Evolutionary conservation across 2,797 vertebrate species (phyloP), one percentile per base, ranked within the genome.

Genomic region (Pipistrellus pygmaeus): DNA sequence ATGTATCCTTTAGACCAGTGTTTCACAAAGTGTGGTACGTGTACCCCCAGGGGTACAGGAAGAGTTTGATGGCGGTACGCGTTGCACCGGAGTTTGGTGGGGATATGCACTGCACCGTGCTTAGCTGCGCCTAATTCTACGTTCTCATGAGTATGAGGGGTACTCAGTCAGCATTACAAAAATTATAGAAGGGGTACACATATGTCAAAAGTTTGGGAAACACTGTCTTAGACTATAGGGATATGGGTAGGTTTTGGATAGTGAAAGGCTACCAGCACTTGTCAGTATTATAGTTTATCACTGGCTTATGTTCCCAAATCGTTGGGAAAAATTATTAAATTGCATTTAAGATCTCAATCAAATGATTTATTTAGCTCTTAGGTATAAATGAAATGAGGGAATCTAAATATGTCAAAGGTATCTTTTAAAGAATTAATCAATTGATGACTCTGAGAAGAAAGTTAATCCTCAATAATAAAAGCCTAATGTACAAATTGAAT

Each of bases 331-430:
- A 76, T 69, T 94, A 30, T 41, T 81, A 86, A 95, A 48, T 72
- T 91, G 20, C 11, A 30, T n/a, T 73, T 64, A 88, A 69, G 30
- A 12, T 68, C 57, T 80, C 48, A 57, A 27, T 89, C 38, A 87
- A 93, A 66, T 82, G 51, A 7, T n/a, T 46, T 88, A 69, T 85
- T 92, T 84, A 90, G 71, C 38, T 68, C 71, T 68, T 68, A 53
- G 14, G 21, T 83, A 8, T 46, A 41, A 83, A 23, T 80, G 32
- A 94, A 93, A 85, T 84, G 46, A 53, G n/a, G 12, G 53, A 77
- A 1, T 53, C 23, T 91, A 66, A 72, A 32, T 81, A 69, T 78
- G 10, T 27, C 23, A 51, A 82, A 69, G 35, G 2, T 84, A 57
- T 90, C 32, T 80, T 94, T 86, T 71, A 51, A 57, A 69, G 27